Base-by-base conservation (phyloP, 2,888 invertebrate species). In the Eupithecia vulgata region DNA sequence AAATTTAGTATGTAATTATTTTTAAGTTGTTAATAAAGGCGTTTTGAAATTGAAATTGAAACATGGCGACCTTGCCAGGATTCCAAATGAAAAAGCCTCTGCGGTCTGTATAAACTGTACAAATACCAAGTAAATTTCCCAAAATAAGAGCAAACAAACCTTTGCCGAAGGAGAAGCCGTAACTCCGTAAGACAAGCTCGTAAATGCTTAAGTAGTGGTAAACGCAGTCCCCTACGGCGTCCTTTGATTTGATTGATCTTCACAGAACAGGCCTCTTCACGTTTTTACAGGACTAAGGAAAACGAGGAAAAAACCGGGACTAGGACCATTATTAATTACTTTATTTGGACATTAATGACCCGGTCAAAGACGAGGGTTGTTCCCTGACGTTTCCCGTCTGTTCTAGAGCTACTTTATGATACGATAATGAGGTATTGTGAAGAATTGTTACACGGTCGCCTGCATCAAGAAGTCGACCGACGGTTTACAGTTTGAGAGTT, bases 341-440 rank as follows among this genome's bases (percentile, higher is more conserved):
- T 93, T 91, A 93, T 94, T 93, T 91, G 90, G 93, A 93, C 93
- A 93, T 93, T 93, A 93, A 93, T 91, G 93, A 91, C 90, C 88
- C 84, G 86, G 88, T 89, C 90, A 89, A 89, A 88, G 88, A 90
- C 87, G 90, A 90, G 89, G 91, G 92, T 91, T 91, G 87, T 88
- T 90, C 87, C 68, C 82, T 84, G 85, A 85, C 83, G 84, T 82
- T 84, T 82, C 80, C 78, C 79, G 81, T 85, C 83, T 85, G 84
- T 83, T 86, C 78, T 80, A 83, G 83, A 79, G 79, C 79, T 75
- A 71, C 75, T 73, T 77, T 75, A 74, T 75, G 67, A 74, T 71
- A 68, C 71, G 76, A 59, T 76, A 77, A 77, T 72, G 76, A 76
- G 79, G 72, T 40, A 76, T 66, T 65, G 68, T 66, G 68, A 21